Percentiles rank a stretch among this genome's conserved stretches.
Evolutionary conservation across 2,888 invertebrate genomes (phyloP).

Genomic region (Patella ulyssiponensis): DNA sequence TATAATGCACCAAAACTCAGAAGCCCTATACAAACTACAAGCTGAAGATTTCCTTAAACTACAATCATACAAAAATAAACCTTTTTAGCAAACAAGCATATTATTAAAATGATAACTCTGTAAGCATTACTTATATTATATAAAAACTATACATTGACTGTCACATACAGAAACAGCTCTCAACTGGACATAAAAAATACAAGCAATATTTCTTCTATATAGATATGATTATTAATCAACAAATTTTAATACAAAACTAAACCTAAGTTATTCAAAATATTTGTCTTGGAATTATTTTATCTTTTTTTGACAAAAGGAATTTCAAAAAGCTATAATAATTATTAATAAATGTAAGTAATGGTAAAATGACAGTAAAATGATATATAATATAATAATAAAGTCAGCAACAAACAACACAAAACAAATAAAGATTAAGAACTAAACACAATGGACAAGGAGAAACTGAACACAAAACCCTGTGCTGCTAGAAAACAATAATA

Average conservation of each 20-base stretch:
- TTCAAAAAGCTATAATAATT: background rate
- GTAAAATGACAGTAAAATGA: no score
- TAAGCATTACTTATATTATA: background rate
- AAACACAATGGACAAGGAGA: background rate
- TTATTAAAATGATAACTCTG: background rate
- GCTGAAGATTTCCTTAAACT: background rate
- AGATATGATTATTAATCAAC: slow-evolving; percentile 7
- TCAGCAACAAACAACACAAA: background rate
- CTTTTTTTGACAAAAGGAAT: slow-evolving; percentile 9
- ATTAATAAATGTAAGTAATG: no score
- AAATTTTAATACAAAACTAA: slow-evolving; percentile 10
- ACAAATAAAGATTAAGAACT: slow-evolving; percentile 5
- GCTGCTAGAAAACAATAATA: background rate
- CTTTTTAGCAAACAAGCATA: slow-evolving; percentile 10
- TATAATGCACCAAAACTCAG: slow-evolving; percentile 8
- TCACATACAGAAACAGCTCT: background rate
- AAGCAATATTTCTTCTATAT: slow-evolving; percentile 4
- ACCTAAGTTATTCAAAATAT: slow-evolving; percentile 1
- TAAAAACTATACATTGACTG: slow-evolving; percentile 9
- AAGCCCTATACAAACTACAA: slow-evolving; percentile 13
- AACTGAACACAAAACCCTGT: slow-evolving; percentile 9
- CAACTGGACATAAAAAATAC: slow-evolving; percentile 12
- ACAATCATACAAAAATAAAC: slow-evolving; percentile 12
- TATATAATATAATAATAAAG: no score
- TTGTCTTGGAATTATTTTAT: slow-evolving; percentile 1